phyloP scores from a whole-genome alignment of 1,140 invertebrate genomes.

The Frieseomelitta varia region DNA sequence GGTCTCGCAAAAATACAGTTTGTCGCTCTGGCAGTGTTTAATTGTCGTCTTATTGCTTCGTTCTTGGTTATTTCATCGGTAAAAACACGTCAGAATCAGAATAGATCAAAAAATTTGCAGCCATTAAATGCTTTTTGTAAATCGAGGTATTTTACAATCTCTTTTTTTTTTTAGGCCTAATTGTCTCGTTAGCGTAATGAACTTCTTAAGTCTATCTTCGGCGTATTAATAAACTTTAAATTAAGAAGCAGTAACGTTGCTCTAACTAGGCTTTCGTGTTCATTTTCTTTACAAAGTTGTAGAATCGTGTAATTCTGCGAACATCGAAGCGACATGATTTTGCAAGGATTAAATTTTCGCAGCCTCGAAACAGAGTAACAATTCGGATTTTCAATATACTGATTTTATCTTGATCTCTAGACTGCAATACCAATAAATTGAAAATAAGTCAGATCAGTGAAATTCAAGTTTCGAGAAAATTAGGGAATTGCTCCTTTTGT shows the following conservation, averaged over 20 bases:
- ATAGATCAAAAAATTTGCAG: background rate
- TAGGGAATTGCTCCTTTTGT: no score
- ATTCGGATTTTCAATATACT: background rate
- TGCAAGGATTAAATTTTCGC: background rate
- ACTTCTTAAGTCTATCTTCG: background rate
- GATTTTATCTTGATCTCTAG: no score
- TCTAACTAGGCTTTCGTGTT: background rate
- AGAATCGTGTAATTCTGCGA: background rate
- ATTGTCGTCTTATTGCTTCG: background rate
- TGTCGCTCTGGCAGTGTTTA: background rate
- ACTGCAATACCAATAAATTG: no score
- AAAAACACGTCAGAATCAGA: background rate
- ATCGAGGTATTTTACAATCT: background rate
- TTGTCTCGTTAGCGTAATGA: background rate
- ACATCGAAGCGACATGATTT: background rate
- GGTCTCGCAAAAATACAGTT: background rate
- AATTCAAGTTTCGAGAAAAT: no score
- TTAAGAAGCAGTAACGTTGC: background rate
- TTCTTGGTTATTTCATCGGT: background rate
- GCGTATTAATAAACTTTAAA: background rate
- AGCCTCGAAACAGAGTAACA: background rate
- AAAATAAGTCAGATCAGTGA: no score
- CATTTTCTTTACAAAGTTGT: background rate
- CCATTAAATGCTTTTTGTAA: background rate
- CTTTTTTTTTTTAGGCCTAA: background rate